phyloP scores from a whole-genome alignment of 2,113 vertebrate genomes.

The Balaenoptera acutorostrata region DNA sequence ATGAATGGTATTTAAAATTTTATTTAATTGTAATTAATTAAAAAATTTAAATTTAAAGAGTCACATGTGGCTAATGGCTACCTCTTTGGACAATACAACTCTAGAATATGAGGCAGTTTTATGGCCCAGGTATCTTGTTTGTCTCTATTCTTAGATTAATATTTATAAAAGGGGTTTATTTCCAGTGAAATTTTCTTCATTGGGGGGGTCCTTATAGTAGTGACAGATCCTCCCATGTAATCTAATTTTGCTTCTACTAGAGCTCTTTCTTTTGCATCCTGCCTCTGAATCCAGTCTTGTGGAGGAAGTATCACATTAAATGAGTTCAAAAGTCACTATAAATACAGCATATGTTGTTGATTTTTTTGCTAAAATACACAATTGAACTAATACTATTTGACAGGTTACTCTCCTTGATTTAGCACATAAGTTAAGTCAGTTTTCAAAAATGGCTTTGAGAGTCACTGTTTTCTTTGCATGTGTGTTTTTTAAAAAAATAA shows the following conservation, averaged over 20 bases:
- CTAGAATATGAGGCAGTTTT: neutral
- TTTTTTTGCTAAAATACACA: slow-evolving; percentile 55
- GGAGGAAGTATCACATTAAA: neutral
- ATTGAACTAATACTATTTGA: slow-evolving; percentile 57
- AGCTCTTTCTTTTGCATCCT: neutral
- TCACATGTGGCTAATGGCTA: neutral
- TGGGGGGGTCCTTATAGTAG: neutral
- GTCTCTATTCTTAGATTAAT: neutral
- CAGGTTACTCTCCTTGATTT: slow-evolving; percentile 67
- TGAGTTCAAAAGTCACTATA: slow-evolving; percentile 53
- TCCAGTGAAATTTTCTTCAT: neutral
- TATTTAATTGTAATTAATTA: slow-evolving; percentile 12
- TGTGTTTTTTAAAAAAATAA: slow-evolving; percentile 50
- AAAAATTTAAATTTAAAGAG: neutral
- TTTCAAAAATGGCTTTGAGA: slow-evolving; percentile 61
- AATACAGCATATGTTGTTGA: slow-evolving; percentile 54
- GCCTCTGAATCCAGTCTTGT: neutral
- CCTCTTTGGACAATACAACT: neutral
- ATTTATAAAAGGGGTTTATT: neutral
- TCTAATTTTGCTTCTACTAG: neutral
- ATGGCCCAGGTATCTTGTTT: neutral
- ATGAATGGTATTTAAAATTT: neutral
- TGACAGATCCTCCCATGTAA: neutral
- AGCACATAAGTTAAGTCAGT: slow-evolving; percentile 65
- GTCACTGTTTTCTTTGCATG: slow-evolving; percentile 38